Conservation (phyloP, 1,140 invertebrate genomes). For the Chrysopa pallens region DNA sequence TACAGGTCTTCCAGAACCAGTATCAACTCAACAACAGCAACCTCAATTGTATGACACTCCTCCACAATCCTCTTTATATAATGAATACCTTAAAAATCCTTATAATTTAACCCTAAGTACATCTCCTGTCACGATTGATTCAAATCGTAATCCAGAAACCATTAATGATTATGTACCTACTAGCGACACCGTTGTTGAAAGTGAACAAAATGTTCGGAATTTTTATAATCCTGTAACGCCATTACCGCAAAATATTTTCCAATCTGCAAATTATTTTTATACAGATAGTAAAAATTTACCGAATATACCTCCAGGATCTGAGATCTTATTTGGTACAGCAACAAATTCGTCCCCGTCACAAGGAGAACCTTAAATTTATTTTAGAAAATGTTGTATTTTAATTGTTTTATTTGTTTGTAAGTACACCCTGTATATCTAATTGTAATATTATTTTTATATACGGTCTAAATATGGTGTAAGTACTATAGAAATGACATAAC, state of each 20-base stretch:
- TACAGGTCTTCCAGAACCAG: conserved; percentile 1
- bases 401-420: no score
- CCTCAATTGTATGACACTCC: conserved; percentile 11
- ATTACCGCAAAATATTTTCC: conserved; percentile 15
- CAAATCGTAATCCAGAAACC: not conserved
- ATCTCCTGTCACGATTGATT: not conserved
- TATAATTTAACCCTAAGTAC: conserved; percentile 21
- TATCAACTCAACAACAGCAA: conserved; percentile 6
- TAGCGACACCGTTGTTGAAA: not conserved
- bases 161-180: not conserved
- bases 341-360: not conserved
- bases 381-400: no score
- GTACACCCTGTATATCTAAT: no score
- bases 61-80: conserved; percentile 26
- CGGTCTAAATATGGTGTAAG: no score
- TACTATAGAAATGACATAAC: no score
- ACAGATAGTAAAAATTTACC: conserved; percentile 20
- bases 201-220: conserved; percentile 10
- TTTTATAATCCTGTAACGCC: conserved; percentile 9
- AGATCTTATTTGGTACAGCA: conserved; percentile 29
- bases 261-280: conserved; percentile 34
- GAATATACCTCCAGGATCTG: conserved; percentile 30
- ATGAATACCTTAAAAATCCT: conserved; percentile 31
- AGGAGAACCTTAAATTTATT: no score
- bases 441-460: no score